Conservation (phyloP, 2,888 invertebrate species). For the Lypha dubia region DNA sequence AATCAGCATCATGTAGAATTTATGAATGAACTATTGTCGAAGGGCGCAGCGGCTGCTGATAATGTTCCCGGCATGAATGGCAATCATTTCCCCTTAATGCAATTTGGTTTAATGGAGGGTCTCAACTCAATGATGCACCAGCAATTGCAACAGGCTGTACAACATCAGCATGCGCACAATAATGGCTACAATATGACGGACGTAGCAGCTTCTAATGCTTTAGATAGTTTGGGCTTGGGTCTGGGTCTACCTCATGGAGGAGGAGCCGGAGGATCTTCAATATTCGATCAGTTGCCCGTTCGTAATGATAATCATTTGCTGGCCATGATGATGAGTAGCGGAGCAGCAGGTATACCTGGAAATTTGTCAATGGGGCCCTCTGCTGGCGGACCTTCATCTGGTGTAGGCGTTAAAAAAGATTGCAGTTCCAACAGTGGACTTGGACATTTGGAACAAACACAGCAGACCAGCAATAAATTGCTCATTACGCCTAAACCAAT, state of each 20-base stretch:
- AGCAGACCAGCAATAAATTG: conserved; percentile 82
- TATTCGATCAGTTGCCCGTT: conserved; percentile 79
- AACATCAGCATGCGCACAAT: conserved; percentile 79
- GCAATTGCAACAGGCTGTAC: conserved; percentile 78
- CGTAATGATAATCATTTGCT: conserved; percentile 75
- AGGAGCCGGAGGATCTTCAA: conserved; percentile 76
- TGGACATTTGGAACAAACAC: conserved; percentile 77
- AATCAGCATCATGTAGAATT: conserved; percentile 84
- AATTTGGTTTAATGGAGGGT: conserved; percentile 79
- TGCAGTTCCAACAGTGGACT: conserved; percentile 67
- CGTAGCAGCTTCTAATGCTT: conserved; percentile 75
- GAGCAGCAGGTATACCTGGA: conserved; percentile 73
- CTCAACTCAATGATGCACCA: conserved; percentile 78
- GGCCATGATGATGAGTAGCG: conserved; percentile 78
- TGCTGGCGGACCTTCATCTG: conserved; percentile 38
- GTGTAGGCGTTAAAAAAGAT: conserved; percentile 73
- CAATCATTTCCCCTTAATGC: conserved; percentile 79
- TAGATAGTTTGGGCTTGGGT: conserved; percentile 80
- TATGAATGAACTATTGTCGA: conserved; percentile 81
- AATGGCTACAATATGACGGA: conserved; percentile 81
- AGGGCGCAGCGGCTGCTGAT: conserved; percentile 77
- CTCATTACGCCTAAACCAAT: conserved; percentile 88
- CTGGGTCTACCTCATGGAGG: conserved; percentile 76
- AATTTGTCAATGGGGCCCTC: conserved; percentile 72
- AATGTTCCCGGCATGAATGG: conserved; percentile 82